A percentile compares a stretch with the other conserved stretches of the same genome.
These are phyloP conservation scores for Plectropomus leopardus DNA, from an alignment of 2,113 vertebrate genomes.

Conservation along the genomic window DNA sequence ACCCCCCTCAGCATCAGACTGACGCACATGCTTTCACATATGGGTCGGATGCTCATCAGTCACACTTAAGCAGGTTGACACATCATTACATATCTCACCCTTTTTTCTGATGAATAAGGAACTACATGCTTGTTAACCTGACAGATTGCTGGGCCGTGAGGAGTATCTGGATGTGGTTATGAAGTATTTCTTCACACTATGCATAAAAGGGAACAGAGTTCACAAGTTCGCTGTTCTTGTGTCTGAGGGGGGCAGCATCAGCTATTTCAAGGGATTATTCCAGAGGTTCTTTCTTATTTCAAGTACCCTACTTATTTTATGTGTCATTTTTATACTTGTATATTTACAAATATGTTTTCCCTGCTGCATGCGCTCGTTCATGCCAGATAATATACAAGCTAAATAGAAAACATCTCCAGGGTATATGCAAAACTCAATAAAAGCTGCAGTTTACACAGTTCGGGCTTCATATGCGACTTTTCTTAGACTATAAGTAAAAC, in stretches of 20 bases:
- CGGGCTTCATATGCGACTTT: neutral
- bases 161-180: neutral
- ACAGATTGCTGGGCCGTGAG: neutral
- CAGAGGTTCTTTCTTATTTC: neutral
- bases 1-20: constrained; percentile 52
- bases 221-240: too few relatives aligned
- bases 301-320: neutral
- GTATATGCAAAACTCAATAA: neutral
- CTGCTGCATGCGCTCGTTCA: neutral
- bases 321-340: neutral
- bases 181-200: neutral
- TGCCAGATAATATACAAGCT: neutral
- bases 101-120: constrained; percentile 13
- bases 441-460: neutral
- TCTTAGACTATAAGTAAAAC: neutral
- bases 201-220: neutral
- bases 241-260: neutral
- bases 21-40: constrained; percentile 58
- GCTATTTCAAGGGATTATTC: neutral
- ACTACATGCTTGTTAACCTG: neutral
- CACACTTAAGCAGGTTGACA: constrained; percentile 24
- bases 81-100: neutral
- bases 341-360: too few relatives aligned
- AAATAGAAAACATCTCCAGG: neutral
- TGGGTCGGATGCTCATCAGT: constrained; percentile 28